Base-by-base conservation (phyloP, 2,888 invertebrate genomes). In the Limnephilus lunatus region DNA sequence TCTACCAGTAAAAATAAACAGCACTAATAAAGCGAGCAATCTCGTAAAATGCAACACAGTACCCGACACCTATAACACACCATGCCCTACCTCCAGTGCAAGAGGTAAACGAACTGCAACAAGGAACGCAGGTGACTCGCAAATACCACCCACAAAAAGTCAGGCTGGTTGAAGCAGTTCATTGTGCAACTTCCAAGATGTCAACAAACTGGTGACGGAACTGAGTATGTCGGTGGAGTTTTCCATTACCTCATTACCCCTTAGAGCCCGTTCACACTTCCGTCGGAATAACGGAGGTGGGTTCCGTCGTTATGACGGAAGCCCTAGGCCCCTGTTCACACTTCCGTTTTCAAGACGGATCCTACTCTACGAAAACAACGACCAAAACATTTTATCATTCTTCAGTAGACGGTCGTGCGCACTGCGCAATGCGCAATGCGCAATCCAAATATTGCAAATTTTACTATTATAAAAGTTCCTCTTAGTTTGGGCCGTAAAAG, bases 21-120 rank as follows among this genome's bases (percentile, higher is more conserved):
- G 19, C 19, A 5, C 19, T 68, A 19, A 25, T 68, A 68, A 68
- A 68, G 19, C 68, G 68, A 68, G 25, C 68, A 68, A 39, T 85
- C 44, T 35, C 85, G 85, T 25, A 48, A 85, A 85, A 11, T 85
- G 85, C 85, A 85, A 25, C 14, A 25, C 44, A 12, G n/a, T 44
- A 85, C n/a, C 32, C 31, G 32, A 32, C 25, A 83, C n/a, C 85
- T 15, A 25, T 19, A 19, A 19, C 14, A 30, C 44, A 44, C 86
- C 44, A 12, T 12, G 44, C 12, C 30, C 48, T 30, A 39, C n/a
- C 35, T 25, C 15, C 83, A 39, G 39, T 35, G n/a, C 86, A 39
- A 14, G 44, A 86, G 86, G 86, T 86, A 86, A 86, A 86, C 86
- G 86, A 86, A 86, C 86, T 86, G 86, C 86, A 44, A 44, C n/a